Evolutionary conservation across 2,113 vertebrate genomes (phyloP).

Genomic region (Chroicocephalus ridibundus): DNA sequence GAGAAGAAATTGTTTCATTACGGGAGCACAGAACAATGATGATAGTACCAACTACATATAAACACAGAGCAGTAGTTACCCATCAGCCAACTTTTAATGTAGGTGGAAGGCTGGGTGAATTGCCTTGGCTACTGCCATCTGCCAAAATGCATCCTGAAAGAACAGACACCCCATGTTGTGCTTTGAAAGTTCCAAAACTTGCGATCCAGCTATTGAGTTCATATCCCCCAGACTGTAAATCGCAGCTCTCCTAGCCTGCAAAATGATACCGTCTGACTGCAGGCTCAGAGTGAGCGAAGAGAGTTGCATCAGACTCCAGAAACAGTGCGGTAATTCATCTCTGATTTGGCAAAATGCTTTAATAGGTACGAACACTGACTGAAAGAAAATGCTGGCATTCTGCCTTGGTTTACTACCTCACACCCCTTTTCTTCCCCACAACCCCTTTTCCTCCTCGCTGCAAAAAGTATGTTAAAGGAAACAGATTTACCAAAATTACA

Average conservation of each 20-base stretch:
- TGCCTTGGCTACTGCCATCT: not conserved
- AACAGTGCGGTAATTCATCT: slow-evolving; percentile 36
- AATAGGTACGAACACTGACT: not conserved
- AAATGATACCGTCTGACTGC: slow-evolving; percentile 26
- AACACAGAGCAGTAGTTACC: not conserved
- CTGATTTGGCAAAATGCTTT: slow-evolving; percentile 12
- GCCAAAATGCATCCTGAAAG: not conserved
- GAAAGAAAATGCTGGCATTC: not conserved
- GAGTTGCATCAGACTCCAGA: not conserved
- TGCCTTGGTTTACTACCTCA: not conserved
- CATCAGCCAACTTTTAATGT: not conserved
- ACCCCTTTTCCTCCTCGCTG: not conserved
- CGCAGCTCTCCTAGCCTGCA: not conserved
- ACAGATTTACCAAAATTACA: slow-evolving; percentile 30
- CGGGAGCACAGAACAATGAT: not conserved
- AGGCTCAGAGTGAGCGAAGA: not conserved
- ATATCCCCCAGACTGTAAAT: slow-evolving; percentile 2
- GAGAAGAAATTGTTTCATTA: slow-evolving; percentile 3
- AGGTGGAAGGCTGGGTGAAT: not conserved
- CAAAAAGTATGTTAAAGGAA: slow-evolving; percentile 8
- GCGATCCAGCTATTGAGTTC: not conserved
- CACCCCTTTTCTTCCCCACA: not conserved
- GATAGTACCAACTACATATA: not conserved
- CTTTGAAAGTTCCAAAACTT: not conserved
- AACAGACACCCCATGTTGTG: not conserved